phyloP scores from a whole-genome alignment of 1,140 invertebrate species.

The Agrilus planipennis region DNA sequence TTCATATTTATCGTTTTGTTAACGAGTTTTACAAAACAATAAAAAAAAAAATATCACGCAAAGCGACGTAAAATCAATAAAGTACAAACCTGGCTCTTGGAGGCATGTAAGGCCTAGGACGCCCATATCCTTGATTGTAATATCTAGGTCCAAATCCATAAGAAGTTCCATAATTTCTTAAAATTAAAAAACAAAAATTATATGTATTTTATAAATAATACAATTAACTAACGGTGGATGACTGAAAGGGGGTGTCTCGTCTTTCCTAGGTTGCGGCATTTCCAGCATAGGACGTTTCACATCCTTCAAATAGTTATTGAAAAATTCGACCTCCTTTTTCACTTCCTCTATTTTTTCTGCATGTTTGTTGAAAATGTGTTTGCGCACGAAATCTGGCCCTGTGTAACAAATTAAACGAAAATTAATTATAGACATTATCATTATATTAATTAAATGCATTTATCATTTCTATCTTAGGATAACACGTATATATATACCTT shows the following conservation, averaged over 20 bases:
- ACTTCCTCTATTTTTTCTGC: conserved; percentile 94
- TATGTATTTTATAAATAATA: conserved; percentile 2
- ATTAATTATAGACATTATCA: neutral
- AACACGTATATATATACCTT: conserved; percentile 39
- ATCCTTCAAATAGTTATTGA: conserved; percentile 95
- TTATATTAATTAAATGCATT: neutral
- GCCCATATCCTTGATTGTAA: conserved; percentile 33
- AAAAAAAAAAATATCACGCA: too few species aligned
- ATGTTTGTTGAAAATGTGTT: conserved; percentile 98
- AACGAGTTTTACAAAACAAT: too few species aligned
- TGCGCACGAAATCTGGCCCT: conserved; percentile 93
- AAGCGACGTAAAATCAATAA: conserved; percentile 3
- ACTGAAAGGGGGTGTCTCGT: conserved; percentile 38
- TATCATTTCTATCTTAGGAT: neutral
- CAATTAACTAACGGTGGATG: conserved; percentile 40
- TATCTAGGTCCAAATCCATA: conserved; percentile 35
- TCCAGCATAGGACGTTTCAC: conserved; percentile 88
- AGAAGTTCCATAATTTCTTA: conserved; percentile 35
- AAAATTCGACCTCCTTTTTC: conserved; percentile 91
- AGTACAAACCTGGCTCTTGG: conserved; percentile 23
- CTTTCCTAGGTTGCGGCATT: conserved; percentile 57
- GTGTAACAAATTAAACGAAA: conserved; percentile 2
- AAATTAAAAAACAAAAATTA: conserved; percentile 8
- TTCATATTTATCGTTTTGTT: too few species aligned
- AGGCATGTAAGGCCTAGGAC: conserved; percentile 26